Percentiles rank a stretch among this genome's conserved stretches.
These are phyloP conservation scores for Boloria euphrosyne DNA, from an alignment of 2,888 invertebrate genomes.

Conservation along the genomic window DNA sequence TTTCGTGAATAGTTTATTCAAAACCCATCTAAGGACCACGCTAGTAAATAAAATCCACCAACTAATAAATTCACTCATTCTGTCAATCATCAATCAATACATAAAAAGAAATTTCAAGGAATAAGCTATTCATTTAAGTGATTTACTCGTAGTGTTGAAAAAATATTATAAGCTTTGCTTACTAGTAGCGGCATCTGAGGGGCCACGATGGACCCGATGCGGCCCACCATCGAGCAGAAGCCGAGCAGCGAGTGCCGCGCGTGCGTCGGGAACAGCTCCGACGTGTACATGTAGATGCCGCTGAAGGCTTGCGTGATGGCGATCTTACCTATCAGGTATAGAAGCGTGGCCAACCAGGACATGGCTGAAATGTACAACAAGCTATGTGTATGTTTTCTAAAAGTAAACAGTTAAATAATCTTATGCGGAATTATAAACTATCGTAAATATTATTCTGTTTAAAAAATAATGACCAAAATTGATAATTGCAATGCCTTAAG, in stretches of 20 bases:
- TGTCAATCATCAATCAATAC: too few relatives aligned
- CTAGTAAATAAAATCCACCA: not conserved
- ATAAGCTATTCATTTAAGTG: too few relatives aligned
- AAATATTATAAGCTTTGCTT: too few relatives aligned
- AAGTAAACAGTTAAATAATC: too few relatives aligned
- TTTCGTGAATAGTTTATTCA: too few relatives aligned
- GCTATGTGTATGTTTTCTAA: not conserved
- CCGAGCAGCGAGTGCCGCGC: conserved; percentile 86
- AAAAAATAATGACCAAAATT: too few relatives aligned
- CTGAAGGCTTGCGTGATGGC: conserved; percentile 86
- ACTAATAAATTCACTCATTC: too few relatives aligned
- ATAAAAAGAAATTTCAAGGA: too few relatives aligned
- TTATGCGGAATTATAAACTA: too few relatives aligned
- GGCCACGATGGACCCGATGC: conserved; percentile 88
- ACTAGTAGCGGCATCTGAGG: conserved; percentile 87
- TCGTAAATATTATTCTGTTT: too few relatives aligned
- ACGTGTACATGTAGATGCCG: conserved; percentile 86
- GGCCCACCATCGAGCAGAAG: conserved; percentile 87
- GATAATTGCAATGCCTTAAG: too few relatives aligned
- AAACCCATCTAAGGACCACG: not conserved
- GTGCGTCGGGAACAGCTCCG: conserved; percentile 88
- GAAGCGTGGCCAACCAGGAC: conserved; percentile 63
- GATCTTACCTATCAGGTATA: conserved; percentile 85
- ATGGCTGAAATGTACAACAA: conserved; percentile 50
- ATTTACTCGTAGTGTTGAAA: too few relatives aligned